These are phyloP conservation scores for Trichogramma dendrolimi DNA, from an alignment of 2,888 invertebrate genomes.

Conservation along the genomic window DNA sequence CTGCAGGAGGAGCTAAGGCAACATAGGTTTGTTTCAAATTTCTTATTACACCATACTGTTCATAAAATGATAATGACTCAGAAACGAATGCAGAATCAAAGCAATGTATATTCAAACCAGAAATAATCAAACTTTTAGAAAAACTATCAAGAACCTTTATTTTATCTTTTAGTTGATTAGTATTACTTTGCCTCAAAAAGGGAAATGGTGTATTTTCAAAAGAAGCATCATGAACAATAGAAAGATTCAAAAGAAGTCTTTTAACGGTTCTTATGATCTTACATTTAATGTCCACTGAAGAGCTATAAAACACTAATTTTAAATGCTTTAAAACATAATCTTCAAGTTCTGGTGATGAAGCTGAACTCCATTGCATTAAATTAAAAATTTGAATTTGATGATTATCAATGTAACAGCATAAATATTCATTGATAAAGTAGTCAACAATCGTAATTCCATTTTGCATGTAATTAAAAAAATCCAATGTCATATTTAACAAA, in stretches of 20 bases:
- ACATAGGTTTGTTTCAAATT: conserved; percentile 16
- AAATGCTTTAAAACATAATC: conserved; percentile 39
- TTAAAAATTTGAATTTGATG: conserved; percentile 37
- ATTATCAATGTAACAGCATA: conserved; percentile 41
- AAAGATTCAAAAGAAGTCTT: conserved; percentile 40
- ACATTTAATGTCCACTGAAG: conserved; percentile 40
- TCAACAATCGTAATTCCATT: conserved; percentile 46
- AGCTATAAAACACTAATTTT: conserved; percentile 42
- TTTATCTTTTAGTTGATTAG: conserved; percentile 34
- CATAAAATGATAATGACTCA: conserved; percentile 44
- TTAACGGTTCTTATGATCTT: conserved; percentile 40
- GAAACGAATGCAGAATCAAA: conserved; percentile 36
- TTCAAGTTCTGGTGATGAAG: conserved; percentile 37
- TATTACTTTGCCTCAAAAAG: conserved; percentile 39
- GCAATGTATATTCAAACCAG: conserved; percentile 40
- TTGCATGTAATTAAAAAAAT: conserved; percentile 47
- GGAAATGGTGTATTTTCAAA: conserved; percentile 33
- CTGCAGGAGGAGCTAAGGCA: conserved; percentile 41
- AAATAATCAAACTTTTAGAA: conserved; percentile 35
- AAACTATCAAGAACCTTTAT: conserved; percentile 33
- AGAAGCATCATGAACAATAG: conserved; percentile 36
- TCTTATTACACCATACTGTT: conserved; percentile 29
- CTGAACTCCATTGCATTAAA: conserved; percentile 44
- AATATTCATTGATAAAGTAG: conserved; percentile 44
- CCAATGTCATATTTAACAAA: conserved; percentile 41